Conservation (phyloP, 2,797 vertebrate genomes). For the Pangasius sanitwongsei region DNA sequence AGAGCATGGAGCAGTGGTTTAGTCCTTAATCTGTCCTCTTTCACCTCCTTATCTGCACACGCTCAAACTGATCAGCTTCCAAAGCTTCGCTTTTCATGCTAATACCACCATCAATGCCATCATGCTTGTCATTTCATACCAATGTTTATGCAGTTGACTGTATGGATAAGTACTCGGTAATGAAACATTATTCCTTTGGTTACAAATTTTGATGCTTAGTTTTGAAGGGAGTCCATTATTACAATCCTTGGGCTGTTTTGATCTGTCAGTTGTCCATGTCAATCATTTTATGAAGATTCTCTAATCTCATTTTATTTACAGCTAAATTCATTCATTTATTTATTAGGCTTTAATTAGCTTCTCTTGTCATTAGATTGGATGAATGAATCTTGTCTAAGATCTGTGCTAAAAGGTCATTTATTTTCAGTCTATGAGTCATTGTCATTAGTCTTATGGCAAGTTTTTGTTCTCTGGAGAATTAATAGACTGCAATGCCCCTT, state of each 20-base stretch:
- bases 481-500: conserved; percentile 20
- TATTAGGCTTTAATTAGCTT: background rate
- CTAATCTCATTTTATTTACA: background rate
- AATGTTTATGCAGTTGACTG: background rate
- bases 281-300: background rate
- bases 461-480: conserved; percentile 30
- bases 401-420: conserved; percentile 20
- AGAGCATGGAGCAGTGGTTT: too few species aligned
- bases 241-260: background rate
- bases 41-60: background rate
- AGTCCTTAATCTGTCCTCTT: too few species aligned
- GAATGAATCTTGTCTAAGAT: background rate
- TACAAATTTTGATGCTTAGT: background rate
- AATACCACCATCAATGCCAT: background rate
- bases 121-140: background rate
- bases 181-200: background rate
- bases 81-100: background rate
- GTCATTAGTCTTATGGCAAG: conserved; percentile 17
- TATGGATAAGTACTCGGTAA: background rate
- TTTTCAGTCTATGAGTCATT: conserved; percentile 14
- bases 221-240: background rate
- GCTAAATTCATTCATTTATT: background rate
- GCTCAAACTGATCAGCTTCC: background rate
- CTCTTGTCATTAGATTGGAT: background rate
- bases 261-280: background rate